Percentiles rank a stretch among this genome's conserved stretches.
Evolutionary conservation across 2,797 vertebrate genomes (phyloP).

Genomic region (Selene dorsalis): DNA sequence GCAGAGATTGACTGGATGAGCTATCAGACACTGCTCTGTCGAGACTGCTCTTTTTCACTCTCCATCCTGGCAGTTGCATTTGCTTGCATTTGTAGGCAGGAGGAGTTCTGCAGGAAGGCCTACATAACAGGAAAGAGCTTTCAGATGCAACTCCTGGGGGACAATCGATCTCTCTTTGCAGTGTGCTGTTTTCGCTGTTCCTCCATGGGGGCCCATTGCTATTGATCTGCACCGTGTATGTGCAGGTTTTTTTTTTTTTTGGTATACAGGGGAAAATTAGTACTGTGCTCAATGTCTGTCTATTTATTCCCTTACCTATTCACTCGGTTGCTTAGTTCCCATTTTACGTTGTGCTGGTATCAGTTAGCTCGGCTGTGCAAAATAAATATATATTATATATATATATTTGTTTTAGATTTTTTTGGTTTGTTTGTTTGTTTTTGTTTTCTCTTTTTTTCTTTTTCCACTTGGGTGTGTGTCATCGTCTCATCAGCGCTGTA

Average conservation of each 20-base stretch:
- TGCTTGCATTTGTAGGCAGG: slow-evolving; percentile 71
- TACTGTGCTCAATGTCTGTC: slow-evolving; percentile 29
- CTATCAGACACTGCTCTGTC: slow-evolving; percentile 65
- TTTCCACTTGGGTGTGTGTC: slow-evolving; percentile 27
- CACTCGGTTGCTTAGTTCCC: slow-evolving; percentile 12
- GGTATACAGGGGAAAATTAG: slow-evolving; percentile 26
- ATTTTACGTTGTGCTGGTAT: slow-evolving; percentile 11
- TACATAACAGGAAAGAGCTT: slow-evolving; percentile 72
- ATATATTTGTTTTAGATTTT: too few species aligned
- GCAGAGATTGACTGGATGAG: slow-evolving; percentile 67
- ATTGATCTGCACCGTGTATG: slow-evolving; percentile 59
- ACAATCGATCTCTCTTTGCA: slow-evolving; percentile 75
- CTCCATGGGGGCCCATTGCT: slow-evolving; percentile 64
- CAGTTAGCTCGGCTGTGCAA: slow-evolving; percentile 4
- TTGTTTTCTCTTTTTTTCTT: not conserved
- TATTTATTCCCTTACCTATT: slow-evolving; percentile 31
- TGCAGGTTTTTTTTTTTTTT: slow-evolving; percentile 28
- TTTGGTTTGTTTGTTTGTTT: not conserved
- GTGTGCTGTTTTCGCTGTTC: slow-evolving; percentile 63
- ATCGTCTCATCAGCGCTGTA: slow-evolving; percentile 58
- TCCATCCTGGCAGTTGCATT: slow-evolving; percentile 50
- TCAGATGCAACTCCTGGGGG: slow-evolving; percentile 68
- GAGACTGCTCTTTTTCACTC: slow-evolving; percentile 55
- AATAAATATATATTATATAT: not conserved
- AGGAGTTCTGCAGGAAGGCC: slow-evolving; percentile 63